phyloP scores from a whole-genome alignment of 1,140 invertebrate species.

The Euwallacea similis region DNA sequence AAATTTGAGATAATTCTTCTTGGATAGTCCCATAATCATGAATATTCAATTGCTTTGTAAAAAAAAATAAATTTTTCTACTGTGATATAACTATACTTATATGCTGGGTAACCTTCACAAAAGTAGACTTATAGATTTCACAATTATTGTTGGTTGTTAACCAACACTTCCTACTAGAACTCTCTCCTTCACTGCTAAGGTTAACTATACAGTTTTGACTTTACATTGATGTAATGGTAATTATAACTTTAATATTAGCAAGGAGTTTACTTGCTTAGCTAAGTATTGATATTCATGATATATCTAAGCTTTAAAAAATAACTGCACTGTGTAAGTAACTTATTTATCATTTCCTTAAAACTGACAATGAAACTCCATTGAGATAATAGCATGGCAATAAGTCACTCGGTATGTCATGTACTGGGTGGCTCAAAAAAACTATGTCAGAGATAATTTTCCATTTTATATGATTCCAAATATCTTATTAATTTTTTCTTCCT shows the following conservation, averaged over 20 bases:
- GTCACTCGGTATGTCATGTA: not conserved
- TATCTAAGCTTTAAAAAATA: not conserved
- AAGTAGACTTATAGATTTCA: constrained; percentile 20
- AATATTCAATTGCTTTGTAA: too few species aligned
- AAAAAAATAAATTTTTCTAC: too few species aligned
- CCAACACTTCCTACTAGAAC: constrained; percentile 27
- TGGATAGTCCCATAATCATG: not conserved
- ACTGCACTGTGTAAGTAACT: not conserved
- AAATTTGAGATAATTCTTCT: not conserved
- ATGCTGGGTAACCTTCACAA: constrained; percentile 22
- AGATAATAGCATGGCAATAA: not conserved
- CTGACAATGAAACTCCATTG: not conserved
- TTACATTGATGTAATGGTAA: too few species aligned
- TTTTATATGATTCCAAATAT: not conserved
- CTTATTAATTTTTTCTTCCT: constrained; percentile 45
- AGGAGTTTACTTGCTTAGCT: too few species aligned
- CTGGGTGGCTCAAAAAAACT: not conserved
- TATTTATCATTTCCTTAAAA: not conserved
- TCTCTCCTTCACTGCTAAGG: not conserved
- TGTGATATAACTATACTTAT: too few species aligned
- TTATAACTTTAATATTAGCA: too few species aligned
- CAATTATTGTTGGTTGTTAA: constrained; percentile 15
- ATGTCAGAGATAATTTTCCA: not conserved
- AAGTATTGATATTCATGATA: too few species aligned
- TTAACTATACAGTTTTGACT: not conserved